Evolutionary conservation across 1,140 invertebrate genomes (phyloP).

Genomic region (Phymorhynchus buccinoides): DNA sequence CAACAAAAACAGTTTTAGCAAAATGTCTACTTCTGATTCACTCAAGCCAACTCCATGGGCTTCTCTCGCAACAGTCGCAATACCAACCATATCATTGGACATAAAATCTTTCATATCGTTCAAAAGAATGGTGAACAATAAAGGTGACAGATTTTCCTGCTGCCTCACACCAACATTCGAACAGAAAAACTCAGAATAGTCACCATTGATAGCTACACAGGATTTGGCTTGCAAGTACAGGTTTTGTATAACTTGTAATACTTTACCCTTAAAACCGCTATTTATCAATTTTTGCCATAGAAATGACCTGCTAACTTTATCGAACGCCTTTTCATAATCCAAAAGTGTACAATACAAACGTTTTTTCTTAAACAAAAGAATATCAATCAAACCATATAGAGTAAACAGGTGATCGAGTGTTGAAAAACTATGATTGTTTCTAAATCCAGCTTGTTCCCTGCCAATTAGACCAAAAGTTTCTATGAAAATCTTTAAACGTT

Average conservation of each 20-base stretch:
- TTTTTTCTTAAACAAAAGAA: not conserved
- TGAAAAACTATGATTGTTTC: not conserved
- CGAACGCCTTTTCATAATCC: not conserved
- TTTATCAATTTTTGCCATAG: not conserved
- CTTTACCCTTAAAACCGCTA: not conserved
- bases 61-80: not conserved
- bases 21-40: not conserved
- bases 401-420: conserved; percentile 18
- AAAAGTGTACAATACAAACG: not conserved
- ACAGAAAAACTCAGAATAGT: conserved; percentile 5
- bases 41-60: not conserved
- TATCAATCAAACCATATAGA: not conserved
- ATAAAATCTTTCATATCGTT: not conserved
- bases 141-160: not conserved
- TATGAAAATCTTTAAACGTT: not conserved
- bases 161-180: not conserved
- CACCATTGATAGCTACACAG: not conserved
- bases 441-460: not conserved
- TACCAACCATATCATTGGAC: not conserved
- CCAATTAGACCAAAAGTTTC: not conserved
- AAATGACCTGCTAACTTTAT: not conserved
- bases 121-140: not conserved
- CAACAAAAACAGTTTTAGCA: not conserved
- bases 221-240: not conserved
- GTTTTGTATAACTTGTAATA: not conserved